Base-by-base conservation (phyloP, 2,797 vertebrate genomes). In the Falco novaeseelandiae region DNA sequence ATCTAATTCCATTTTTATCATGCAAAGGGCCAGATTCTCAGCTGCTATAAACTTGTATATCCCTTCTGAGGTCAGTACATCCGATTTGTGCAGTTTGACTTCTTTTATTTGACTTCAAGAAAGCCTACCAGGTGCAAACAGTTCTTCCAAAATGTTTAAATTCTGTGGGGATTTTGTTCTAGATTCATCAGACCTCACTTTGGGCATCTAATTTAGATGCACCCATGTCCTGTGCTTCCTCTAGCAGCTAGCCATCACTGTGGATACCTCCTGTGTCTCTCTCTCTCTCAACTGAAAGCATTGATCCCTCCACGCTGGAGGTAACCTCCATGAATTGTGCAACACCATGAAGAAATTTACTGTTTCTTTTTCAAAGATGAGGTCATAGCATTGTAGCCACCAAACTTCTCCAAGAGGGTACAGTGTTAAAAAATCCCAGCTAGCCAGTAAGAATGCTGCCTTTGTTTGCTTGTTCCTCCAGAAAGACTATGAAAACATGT, bases 1-100 rank as follows among this genome's bases (percentile, higher is more conserved):
- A 90, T 79, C 83, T 79, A 89, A 65, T 92, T 95, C 73, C 12
- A 51, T 82, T 96, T 92, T 93, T 82, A 58, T 76, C 72, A 66
- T 58, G 55, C 30, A 87, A 94, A 90, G 38, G 70, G 70, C 5
- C 73, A 87, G 73, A 84, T 90, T 84, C 48, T 92, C 66, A 87
- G 38, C 73, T 66, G 70, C 73, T 87, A 82, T 89, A 83, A 91
- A 94, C 58, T 79, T 90, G 15, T 72, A 16, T 44, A 66, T 74
- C 25, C 8, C n/a, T 14, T 79, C 38, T 18, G 23, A 93, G 54
- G 51, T 76, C 69, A 58, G 26, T 57, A 49, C 26, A 30, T 30
- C 44, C 71, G 61, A 83, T 30, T 25, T 42, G 27, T 54, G 23
- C 25, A 61, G 62, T 18, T 80, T 78, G 54, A 57, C 44, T 81